phyloP scores from a whole-genome alignment of 2,888 invertebrate species.

The Ectemnius cavifrons region DNA sequence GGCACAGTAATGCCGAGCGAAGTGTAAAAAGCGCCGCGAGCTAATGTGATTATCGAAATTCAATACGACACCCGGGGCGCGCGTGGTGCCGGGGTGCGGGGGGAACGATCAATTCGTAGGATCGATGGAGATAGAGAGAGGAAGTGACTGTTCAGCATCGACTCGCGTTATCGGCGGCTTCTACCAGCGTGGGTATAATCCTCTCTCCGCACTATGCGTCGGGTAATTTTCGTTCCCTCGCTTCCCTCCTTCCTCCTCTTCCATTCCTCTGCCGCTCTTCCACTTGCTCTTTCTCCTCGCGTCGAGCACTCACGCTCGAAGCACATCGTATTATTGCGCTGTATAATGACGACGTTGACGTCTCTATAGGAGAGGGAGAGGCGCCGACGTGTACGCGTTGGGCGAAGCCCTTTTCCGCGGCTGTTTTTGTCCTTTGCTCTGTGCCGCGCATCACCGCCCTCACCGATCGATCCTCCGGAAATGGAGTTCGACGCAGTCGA shows the following conservation, averaged over 20 bases:
- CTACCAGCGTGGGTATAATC: conserved; percentile 45
- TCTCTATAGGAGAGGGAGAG: conserved; percentile 14
- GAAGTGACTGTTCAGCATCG: conserved; percentile 4
- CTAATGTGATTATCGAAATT: conserved; percentile 41
- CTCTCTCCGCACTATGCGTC: conserved; percentile 12
- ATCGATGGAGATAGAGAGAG: conserved; percentile 24
- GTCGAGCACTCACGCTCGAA: not conserved
- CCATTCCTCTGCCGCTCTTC: not conserved
- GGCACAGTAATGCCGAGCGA: not conserved
- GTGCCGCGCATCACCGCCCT: conserved; percentile 12
- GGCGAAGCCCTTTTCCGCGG: conserved; percentile 11
- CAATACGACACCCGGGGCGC: conserved; percentile 16
- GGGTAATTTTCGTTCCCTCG: conserved; percentile 50
- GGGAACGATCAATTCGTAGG: conserved; percentile 22
- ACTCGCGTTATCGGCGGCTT: conserved; percentile 16
- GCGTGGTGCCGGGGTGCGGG: not conserved
- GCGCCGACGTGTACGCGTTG: conserved; percentile 14
- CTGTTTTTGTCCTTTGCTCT: conserved; percentile 23
- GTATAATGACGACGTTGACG: conserved; percentile 42
- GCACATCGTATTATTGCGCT: conserved; percentile 48
- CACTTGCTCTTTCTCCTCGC: conserved; percentile 1
- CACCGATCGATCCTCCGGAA: conserved; percentile 45
- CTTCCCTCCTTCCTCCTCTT: not conserved
- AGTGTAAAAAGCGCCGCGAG: conserved; percentile 27
- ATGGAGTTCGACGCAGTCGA: conserved; percentile 34